Evolutionary conservation across 2,113 vertebrate genomes (phyloP).

Genomic region (Rousettus leschenaultii): DNA sequence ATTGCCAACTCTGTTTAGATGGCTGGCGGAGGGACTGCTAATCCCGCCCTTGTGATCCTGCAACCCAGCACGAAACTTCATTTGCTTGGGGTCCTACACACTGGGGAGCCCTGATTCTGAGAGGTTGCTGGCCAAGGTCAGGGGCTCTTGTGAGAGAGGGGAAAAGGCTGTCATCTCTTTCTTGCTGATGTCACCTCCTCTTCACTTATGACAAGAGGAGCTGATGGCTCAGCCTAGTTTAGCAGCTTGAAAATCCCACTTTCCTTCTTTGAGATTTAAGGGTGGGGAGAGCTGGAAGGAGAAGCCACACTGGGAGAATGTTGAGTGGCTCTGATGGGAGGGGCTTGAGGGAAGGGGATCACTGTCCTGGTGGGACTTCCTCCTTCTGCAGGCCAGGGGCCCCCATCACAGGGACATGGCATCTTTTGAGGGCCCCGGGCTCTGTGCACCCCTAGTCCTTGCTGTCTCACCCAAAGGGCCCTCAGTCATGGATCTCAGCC

Average conservation of each 20-base stretch:
- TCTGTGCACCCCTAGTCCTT: not conserved
- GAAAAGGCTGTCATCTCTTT: not conserved
- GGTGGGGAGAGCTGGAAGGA: not conserved
- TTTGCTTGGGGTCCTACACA: not conserved
- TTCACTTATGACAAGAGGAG: not conserved
- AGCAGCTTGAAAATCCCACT: not conserved
- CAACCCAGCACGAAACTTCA: not conserved
- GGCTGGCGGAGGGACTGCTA: not conserved
- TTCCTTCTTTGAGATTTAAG: not conserved
- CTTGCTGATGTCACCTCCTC: not conserved
- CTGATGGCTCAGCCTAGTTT: not conserved
- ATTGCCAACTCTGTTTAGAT: not conserved
- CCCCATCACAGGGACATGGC: not conserved
- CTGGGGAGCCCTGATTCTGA: not conserved
- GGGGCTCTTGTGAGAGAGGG: not conserved
- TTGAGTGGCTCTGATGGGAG: not conserved
- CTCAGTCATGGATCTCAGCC: not conserved
- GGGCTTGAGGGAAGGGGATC: not conserved
- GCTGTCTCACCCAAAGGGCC: not conserved
- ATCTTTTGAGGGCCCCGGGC: not conserved
- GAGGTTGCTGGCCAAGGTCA: not conserved
- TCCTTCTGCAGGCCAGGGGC: not conserved
- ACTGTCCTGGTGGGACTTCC: not conserved
- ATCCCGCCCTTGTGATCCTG: not conserved
- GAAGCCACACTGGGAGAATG: fast-evolving